Evolutionary conservation across 2,888 invertebrate species (phyloP).

Genomic region (Lutraria lutraria): DNA sequence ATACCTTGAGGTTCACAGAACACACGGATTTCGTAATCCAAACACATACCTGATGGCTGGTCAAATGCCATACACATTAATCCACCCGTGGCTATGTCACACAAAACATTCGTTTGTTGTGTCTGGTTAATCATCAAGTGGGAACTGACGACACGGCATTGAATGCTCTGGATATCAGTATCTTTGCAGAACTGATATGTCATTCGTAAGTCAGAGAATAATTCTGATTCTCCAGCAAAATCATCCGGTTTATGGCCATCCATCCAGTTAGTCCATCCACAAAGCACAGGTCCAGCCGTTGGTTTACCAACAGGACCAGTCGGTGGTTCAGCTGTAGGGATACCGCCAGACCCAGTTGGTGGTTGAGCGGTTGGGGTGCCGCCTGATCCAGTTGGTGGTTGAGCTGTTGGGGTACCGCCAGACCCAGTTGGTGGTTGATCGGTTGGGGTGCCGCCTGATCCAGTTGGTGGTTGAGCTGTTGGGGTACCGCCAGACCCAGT

Average conservation of each 20-base stretch:
- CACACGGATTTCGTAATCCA: constrained; percentile 83
- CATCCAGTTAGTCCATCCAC: constrained; percentile 94
- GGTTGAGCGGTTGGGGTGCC: constrained; percentile 63
- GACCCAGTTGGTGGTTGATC: constrained; percentile 44
- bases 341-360: constrained; percentile 20
- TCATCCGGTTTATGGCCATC: constrained; percentile 87
- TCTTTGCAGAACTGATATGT: constrained; percentile 76
- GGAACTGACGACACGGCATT: constrained; percentile 74
- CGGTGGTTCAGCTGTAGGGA: constrained; percentile 63
- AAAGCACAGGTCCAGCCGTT: constrained; percentile 76
- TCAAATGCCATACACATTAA: constrained; percentile 89
- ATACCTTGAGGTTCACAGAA: constrained; percentile 88
- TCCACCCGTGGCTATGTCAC: constrained; percentile 87
- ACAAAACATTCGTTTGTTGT: constrained; percentile 65
- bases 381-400: constrained; percentile 50
- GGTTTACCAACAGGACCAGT: constrained; percentile 42
- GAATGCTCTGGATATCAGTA: constrained; percentile 79
- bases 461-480: constrained; percentile 57
- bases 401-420: constrained; percentile 59
- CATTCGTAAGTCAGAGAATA: constrained; percentile 73
- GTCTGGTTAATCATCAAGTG: constrained; percentile 66
- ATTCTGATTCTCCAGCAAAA: constrained; percentile 82
- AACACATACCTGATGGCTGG: constrained; percentile 74
- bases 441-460: constrained; percentile 60
- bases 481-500: constrained; percentile 50